Percentiles rank a stretch among this genome's conserved stretches.
phyloP scores from a whole-genome alignment of 2,888 invertebrate genomes.

The Tiphia femorata region DNA sequence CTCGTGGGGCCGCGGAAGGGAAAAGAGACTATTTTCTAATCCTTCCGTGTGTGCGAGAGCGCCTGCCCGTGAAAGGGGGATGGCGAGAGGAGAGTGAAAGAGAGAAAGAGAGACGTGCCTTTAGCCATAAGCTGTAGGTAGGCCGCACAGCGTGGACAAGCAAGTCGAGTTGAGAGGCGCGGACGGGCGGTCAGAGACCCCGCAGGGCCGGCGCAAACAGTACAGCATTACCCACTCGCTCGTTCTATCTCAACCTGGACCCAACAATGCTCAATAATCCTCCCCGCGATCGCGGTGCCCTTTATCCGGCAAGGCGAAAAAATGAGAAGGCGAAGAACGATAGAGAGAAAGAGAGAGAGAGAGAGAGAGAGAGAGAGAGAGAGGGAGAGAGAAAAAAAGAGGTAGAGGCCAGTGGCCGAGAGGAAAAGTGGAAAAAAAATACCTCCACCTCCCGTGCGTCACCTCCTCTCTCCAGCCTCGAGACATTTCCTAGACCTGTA shows the following conservation, averaged over 20 bases:
- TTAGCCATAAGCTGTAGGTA: slow-evolving; percentile 53
- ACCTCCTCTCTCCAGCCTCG: no score
- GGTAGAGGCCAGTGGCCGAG: no score
- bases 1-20: background rate
- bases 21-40: slow-evolving; percentile 1
- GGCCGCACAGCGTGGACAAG: slow-evolving; percentile 57
- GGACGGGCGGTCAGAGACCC: slow-evolving; percentile 69
- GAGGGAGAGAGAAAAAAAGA: no score
- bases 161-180: slow-evolving; percentile 67
- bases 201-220: slow-evolving; percentile 68
- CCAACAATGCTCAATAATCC: slow-evolving; percentile 48
- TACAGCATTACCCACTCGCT: slow-evolving; percentile 66
- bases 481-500: no score
- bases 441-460: no score
- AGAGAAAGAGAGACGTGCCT: slow-evolving; percentile 36
- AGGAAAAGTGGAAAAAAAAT: no score
- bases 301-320: slow-evolving; percentile 38
- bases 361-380: background rate
- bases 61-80: background rate
- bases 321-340: background rate
- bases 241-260: slow-evolving; percentile 51
- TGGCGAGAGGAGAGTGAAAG: background rate
- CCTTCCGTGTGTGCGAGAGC: no score
- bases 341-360: background rate
- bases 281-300: slow-evolving; percentile 35